A percentile compares a stretch with the other conserved stretches of the same genome.
Conservation (phyloP, 2,888 invertebrate genomes). For the Sycophila texana region DNA sequence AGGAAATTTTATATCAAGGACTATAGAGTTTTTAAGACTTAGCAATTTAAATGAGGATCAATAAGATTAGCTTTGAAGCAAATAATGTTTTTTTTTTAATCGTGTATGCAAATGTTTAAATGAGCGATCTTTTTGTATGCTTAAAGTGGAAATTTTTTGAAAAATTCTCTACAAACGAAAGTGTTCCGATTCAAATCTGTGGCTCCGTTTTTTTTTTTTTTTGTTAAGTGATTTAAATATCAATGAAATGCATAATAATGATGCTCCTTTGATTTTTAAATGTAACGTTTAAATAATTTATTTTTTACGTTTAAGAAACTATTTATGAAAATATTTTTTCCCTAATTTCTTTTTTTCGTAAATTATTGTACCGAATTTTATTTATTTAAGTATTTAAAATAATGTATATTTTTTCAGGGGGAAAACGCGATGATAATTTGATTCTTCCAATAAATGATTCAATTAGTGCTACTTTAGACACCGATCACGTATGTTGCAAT, state of each 20-base stretch:
- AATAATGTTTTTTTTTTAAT: too few relatives aligned
- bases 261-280: too few relatives aligned
- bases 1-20: too few relatives aligned
- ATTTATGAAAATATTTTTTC: background rate
- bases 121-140: background rate
- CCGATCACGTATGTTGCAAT: slow-evolving; percentile 81
- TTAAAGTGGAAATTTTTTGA: background rate
- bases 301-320: too few relatives aligned
- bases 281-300: too few relatives aligned
- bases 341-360: background rate
- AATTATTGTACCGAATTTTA: background rate
- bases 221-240: background rate
- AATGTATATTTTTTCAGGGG: slow-evolving; percentile 81
- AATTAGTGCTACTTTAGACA: slow-evolving; percentile 92
- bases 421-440: slow-evolving; percentile 93
- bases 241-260: background rate
- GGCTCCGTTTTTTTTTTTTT: background rate
- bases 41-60: too few relatives aligned
- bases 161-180: background rate
- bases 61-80: too few relatives aligned
- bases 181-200: slow-evolving; percentile 1
- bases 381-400: background rate
- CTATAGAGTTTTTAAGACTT: too few relatives aligned
- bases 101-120: too few relatives aligned
- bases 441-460: slow-evolving; percentile 98